phyloP scores from a whole-genome alignment of 2,797 vertebrate genomes.

The Anabacerthia variegaticeps region DNA sequence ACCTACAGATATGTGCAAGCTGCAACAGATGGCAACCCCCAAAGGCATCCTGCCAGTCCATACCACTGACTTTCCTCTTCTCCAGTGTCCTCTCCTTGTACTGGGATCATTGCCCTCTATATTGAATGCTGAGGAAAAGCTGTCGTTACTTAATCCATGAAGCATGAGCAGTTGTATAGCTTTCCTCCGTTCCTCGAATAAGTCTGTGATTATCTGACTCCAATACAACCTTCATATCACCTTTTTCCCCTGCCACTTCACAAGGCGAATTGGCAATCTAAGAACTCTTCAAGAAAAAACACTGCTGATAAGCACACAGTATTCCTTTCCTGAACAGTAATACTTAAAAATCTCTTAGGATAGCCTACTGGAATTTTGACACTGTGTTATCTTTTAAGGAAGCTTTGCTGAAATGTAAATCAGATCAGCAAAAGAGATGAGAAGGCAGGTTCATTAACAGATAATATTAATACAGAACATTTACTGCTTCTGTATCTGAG shows the following conservation, averaged over 20 bases:
- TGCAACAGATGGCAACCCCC: background rate
- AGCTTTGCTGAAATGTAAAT: background rate
- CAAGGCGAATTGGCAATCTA: slow-evolving; percentile 6
- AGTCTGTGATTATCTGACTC: slow-evolving; percentile 10
- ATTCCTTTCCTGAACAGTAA: background rate
- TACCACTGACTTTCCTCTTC: background rate
- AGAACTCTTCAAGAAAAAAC: background rate
- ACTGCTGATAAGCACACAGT: background rate
- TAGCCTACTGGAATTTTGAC: background rate
- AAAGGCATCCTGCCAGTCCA: slow-evolving; percentile 30
- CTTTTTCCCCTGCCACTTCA: background rate
- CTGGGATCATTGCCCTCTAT: background rate
- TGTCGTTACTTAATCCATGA: background rate
- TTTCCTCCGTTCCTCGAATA: background rate
- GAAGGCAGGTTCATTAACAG: background rate
- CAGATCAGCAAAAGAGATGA: background rate
- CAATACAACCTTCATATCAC: background rate
- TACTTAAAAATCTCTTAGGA: background rate
- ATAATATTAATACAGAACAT: background rate
- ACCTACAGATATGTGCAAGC: background rate
- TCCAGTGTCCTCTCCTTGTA: background rate
- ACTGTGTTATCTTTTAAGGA: background rate
- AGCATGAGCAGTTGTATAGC: slow-evolving; percentile 18
- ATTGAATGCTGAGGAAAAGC: background rate
- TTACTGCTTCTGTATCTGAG: background rate